Conservation (phyloP, 2,888 invertebrate genomes). For the Pseudococcus longispinus region DNA sequence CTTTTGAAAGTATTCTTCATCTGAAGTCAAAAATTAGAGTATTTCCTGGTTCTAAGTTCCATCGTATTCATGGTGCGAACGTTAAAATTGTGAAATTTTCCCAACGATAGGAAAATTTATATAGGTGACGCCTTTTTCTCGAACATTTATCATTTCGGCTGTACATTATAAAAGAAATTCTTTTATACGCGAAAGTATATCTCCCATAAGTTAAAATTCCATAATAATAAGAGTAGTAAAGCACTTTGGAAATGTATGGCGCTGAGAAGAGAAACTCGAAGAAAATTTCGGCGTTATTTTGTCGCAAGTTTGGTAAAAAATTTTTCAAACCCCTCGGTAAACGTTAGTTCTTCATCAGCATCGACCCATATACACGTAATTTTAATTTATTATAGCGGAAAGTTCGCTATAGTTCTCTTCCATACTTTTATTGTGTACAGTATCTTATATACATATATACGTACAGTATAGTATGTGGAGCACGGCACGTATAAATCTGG, state of each 20-base stretch:
- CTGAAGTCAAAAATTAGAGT: background rate
- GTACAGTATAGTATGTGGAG: background rate
- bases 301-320: background rate
- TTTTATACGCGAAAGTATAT: background rate
- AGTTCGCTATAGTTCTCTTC: background rate
- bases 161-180: background rate
- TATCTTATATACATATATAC: background rate
- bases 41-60: background rate
- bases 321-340: background rate
- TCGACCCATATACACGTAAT: conserved; percentile 9
- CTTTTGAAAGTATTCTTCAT: too few relatives aligned
- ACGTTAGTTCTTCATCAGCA: background rate
- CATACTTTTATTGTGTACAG: background rate
- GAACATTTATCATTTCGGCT: background rate
- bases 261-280: background rate
- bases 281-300: background rate
- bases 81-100: background rate
- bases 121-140: background rate
- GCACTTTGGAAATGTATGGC: background rate
- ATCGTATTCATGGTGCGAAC: too few relatives aligned
- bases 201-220: conserved; percentile 5
- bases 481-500: conserved; percentile 14
- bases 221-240: background rate
- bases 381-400: background rate
- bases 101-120: background rate